Conservation (phyloP, 30 jellyfish, hydroid and myxozoan species). For the Morbakka virulenta region DNA sequence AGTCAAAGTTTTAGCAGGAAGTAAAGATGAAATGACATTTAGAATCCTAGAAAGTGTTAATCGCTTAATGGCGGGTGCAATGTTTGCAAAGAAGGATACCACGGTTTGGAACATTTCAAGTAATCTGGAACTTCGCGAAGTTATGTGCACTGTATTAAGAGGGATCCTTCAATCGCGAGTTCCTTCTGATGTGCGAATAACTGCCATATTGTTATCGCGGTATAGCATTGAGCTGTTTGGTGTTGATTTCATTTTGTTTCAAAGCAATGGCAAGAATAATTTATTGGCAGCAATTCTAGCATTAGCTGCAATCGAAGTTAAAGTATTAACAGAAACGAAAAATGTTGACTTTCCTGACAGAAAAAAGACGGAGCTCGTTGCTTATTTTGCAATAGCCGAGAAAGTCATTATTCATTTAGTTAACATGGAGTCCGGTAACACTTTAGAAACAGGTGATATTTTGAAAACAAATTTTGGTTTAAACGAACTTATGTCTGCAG, state of each 20-base stretch:
- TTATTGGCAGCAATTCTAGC: neutral
- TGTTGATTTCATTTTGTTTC: too few relatives aligned
- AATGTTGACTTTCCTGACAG: neutral
- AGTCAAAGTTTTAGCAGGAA: too few relatives aligned
- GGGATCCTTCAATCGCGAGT: neutral
- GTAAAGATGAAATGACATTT: too few relatives aligned
- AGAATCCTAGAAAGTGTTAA: too few relatives aligned
- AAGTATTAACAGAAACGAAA: neutral
- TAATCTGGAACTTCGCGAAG: neutral
- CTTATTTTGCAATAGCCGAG: neutral
- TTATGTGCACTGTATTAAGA: neutral
- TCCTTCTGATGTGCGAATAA: neutral
- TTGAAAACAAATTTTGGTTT: neutral
- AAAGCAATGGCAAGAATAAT: too few relatives aligned
- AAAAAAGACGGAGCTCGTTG: neutral
- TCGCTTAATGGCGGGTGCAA: too few relatives aligned
- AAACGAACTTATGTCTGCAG: neutral
- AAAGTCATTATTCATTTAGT: neutral
- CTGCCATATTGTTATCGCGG: neutral
- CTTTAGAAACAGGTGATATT: neutral
- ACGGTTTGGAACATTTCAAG: too few relatives aligned
- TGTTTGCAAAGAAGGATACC: too few relatives aligned
- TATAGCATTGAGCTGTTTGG: neutral
- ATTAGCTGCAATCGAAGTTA: neutral
- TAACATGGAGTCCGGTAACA: neutral